Evolutionary conservation across 2,113 vertebrate species (phyloP).

Genomic region (Euleptes europaea): DNA sequence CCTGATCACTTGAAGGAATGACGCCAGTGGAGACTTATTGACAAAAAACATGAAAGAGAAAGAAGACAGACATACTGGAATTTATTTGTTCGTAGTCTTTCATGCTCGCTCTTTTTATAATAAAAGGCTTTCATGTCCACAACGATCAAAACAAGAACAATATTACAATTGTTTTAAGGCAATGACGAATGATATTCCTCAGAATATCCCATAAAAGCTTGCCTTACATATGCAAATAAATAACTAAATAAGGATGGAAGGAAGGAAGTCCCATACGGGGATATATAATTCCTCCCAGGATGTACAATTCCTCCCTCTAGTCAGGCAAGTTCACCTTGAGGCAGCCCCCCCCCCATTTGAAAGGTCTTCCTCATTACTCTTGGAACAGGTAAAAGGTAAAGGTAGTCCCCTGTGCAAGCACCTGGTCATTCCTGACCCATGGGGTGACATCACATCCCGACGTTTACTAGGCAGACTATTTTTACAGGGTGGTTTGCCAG

Average conservation of each 20-base stretch:
- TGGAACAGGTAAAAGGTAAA: no score
- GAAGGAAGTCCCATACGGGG: background rate
- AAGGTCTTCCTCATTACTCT: no score
- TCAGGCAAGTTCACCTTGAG: background rate
- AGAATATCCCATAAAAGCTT: no score
- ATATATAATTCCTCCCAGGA: background rate
- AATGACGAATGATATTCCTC: no score
- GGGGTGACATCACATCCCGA: no score
- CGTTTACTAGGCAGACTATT: no score
- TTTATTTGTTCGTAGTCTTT: background rate
- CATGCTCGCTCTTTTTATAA: background rate
- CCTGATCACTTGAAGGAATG: constrained; percentile 24
- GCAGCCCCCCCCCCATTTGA: background rate
- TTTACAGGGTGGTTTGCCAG: no score
- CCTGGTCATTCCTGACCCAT: no score
- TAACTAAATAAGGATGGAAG: no score
- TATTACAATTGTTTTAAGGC: background rate
- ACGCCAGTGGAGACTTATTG: constrained; percentile 12
- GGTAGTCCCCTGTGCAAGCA: no score
- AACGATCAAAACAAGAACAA: background rate
- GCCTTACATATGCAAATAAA: background rate
- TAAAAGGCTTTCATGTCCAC: background rate
- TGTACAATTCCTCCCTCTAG: background rate
- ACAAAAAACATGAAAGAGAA: constrained; percentile 18
- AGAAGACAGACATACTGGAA: background rate